Conservation (phyloP, 2,797 vertebrate genomes). For the Adelosebastes latens region DNA sequence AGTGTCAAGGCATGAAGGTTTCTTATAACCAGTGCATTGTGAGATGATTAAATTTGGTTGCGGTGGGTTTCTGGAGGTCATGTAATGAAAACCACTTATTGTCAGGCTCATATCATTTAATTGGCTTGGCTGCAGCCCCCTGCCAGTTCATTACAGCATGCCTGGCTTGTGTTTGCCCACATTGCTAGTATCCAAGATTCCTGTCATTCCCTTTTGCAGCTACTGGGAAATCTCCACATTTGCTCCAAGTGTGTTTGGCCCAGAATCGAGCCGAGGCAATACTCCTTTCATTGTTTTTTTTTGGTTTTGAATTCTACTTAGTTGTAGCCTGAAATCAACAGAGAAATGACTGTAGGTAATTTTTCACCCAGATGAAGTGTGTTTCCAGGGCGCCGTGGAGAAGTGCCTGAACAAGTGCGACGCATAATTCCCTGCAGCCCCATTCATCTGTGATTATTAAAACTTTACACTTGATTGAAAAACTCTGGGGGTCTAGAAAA, state of each 20-base stretch:
- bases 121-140: conserved; percentile 49
- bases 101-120: conserved; percentile 69
- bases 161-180: conserved; percentile 32
- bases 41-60: conserved; percentile 57
- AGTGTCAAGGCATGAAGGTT: conserved; percentile 21
- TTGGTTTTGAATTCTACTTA: background rate
- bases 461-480: conserved; percentile 67
- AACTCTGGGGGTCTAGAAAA: conserved; percentile 60
- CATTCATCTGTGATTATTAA: conserved; percentile 63
- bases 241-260: background rate
- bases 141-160: conserved; percentile 43
- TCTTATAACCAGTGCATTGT: conserved; percentile 33
- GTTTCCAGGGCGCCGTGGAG: conserved; percentile 15
- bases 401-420: conserved; percentile 21
- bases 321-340: background rate
- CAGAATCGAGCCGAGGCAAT: background rate
- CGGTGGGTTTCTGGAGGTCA: conserved; percentile 47
- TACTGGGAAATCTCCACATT: conserved; percentile 30
- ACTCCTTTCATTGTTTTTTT: background rate
- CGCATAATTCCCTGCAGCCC: conserved; percentile 29
- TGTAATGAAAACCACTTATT: conserved; percentile 64
- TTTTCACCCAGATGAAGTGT: conserved; percentile 5
- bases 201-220: conserved; percentile 22
- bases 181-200: conserved; percentile 12
- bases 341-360: conserved; percentile 4